These are phyloP conservation scores for Xenopus borealis DNA, from an alignment of 2,113 vertebrate species.

Conservation along the genomic window DNA sequence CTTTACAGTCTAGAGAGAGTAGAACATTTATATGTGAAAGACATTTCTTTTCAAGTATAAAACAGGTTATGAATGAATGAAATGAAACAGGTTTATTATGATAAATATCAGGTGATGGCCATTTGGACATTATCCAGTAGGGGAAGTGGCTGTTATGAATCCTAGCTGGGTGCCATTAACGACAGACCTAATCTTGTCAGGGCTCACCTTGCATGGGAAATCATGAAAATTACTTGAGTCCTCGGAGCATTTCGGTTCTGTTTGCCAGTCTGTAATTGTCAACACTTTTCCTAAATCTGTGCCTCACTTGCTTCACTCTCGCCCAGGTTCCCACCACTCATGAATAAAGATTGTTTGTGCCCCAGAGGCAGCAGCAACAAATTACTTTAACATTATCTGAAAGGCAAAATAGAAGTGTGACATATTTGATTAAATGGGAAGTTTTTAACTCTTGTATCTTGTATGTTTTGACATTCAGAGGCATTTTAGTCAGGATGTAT, in stretches of 20 bases:
- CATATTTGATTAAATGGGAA: slow-evolving; percentile 40
- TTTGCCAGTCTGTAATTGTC: slow-evolving; percentile 38
- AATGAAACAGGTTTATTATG: background rate
- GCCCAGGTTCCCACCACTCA: slow-evolving; percentile 32
- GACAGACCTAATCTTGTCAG: background rate
- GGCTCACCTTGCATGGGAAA: slow-evolving; percentile 3
- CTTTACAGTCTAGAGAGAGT: too few relatives aligned
- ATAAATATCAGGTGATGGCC: background rate
- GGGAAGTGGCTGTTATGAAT: background rate
- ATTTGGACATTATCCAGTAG: background rate
- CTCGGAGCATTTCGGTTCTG: slow-evolving; percentile 10
- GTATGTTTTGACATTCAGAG: too few relatives aligned
- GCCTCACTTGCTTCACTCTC: slow-evolving; percentile 28
- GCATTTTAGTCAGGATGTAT: too few relatives aligned
- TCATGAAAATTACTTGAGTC: slow-evolving; percentile 4
- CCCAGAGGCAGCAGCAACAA: slow-evolving; percentile 44
- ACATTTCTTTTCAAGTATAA: background rate
- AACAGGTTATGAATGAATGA: too few relatives aligned
- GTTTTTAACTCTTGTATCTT: slow-evolving; percentile 19
- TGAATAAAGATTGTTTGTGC: slow-evolving; percentile 45
- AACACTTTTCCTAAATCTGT: slow-evolving; percentile 38
- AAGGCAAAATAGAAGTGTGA: slow-evolving; percentile 44
- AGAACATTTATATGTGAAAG: background rate
- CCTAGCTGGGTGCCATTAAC: background rate
- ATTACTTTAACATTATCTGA: slow-evolving; percentile 46